Evolutionary conservation across 1,140 invertebrate species (phyloP), one percentile per base, ranked within the genome.

Genomic region (Halictus rubicundus): DNA sequence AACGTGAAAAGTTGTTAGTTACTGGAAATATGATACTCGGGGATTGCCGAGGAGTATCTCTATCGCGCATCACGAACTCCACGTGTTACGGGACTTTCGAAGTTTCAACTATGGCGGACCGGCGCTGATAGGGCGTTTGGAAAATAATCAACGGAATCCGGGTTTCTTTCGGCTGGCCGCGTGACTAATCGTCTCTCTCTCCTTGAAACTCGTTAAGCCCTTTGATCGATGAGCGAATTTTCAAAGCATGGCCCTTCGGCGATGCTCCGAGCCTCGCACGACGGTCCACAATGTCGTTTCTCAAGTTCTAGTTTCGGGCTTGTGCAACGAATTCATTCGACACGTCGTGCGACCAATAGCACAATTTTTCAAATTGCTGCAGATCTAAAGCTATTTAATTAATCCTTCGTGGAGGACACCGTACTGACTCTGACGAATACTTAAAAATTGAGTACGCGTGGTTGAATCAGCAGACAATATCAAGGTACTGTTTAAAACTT

Each of bases 171-270:
- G 5, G 14, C 42, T n/a, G 57, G 21, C 14, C 76, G 76, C 68
- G 76, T 78, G 69, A 78, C 68, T 78, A 78, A 78, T 72, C 68
- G 60, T 46, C 68, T 64, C 68, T 65, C 59, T 46, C 68, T 72
- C 59, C 49, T 78, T 78, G 69, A 27, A 49, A 61, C 82, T 76
- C 77, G 77, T 80, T 84, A 76, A 84, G 68, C 65, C 68, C 78
- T 84, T 84, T 80, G 77, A 84, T 74, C 83, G 71, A 57, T 71
- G 77, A 76, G 70, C 70, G 73, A 85, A 84, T 85, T 85, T 81
- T 77, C 73, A 81, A 14, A 72, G 49, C 63, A 69, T 73, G 78
- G 61, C 84, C 52, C 80, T 85, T 78, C 81, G 73, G 68, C 66
- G 49, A 21, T 42, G 27, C 61, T 72, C 68, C 54, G 6, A 14